Base-by-base conservation (phyloP, 2,888 invertebrate species). In the Embidobia sp. region DNA sequence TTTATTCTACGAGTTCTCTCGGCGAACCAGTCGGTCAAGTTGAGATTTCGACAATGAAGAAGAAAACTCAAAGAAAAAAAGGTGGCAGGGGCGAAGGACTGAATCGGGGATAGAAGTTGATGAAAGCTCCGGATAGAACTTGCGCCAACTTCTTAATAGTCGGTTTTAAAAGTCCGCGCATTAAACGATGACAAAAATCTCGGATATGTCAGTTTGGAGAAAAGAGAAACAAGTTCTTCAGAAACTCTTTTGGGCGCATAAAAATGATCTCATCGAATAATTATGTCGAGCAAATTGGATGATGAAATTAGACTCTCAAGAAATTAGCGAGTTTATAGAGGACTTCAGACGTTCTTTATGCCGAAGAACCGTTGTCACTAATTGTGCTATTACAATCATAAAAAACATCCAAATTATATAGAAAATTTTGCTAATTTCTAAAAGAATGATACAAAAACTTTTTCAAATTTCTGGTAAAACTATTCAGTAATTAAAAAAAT, bases 1-100 rank as follows among this genome's bases (percentile, higher is more conserved):
- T 74, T 67, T 53, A 61, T 74, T 74, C 61, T 37, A 15, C 61
- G 11, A 66, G 74, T 48, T 55, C 48, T 16, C 42, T 42, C 48
- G 37, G 33, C 48, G 72, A 72, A 49, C 55, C 49, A 42, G 73
- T 73, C 64, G 64, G 73, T 73, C 64, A 57, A 26, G 55, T 40
- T 49, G 49, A 59, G 61, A 74, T 74, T 74, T 74, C 31, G 67
- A 74, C 74, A 74, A 67, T 55, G 66, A 67, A 59, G 42, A 44
- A 57, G 40, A 55, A 66, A 74, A 53, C 59, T 66, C 44, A 29
- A 57, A 37, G 66, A 59, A 57, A 46, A 64, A 73, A 66, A 66
- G 42, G 37, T 55, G 22, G 13, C 40, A 18, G 6, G 31, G 33
- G 27, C 63, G 31, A 44, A 44, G 13, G 35, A 51, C n/a, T 6